phyloP scores from a whole-genome alignment of 2,888 invertebrate genomes.

The Latrodectus elegans region DNA sequence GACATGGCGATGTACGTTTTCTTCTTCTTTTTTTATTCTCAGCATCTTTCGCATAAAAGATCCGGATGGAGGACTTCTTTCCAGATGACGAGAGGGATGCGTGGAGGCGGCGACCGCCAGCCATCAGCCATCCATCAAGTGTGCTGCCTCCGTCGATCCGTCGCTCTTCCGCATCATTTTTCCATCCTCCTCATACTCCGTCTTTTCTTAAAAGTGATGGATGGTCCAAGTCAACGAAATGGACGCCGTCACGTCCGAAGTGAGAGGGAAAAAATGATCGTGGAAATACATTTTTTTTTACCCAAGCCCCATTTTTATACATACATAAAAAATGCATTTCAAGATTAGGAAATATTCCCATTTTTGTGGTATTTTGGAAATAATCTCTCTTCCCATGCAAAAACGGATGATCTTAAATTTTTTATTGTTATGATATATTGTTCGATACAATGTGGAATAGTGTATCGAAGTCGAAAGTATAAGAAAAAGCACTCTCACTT shows the following conservation, averaged over 20 bases:
- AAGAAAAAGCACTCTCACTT: too few species aligned
- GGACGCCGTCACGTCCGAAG: conserved; percentile 59
- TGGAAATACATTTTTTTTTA: conserved; percentile 2
- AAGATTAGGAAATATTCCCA: conserved; percentile 57
- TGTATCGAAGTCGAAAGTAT: too few species aligned
- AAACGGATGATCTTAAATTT: not conserved
- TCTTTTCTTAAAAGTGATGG: conserved; percentile 49
- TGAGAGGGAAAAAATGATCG: conserved; percentile 24
- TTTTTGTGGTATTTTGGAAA: conserved; percentile 48
- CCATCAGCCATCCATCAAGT: conserved; percentile 58
- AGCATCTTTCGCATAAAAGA: conserved; percentile 1
- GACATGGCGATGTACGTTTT: not conserved
- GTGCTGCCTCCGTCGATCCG: conserved; percentile 45
- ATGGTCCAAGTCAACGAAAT: conserved; percentile 54
- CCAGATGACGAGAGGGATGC: conserved; percentile 39
- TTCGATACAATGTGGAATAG: too few species aligned
- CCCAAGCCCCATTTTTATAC: conserved; percentile 14
- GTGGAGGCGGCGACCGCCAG: conserved; percentile 52
- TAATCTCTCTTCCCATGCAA: conserved; percentile 36
- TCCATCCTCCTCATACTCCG: conserved; percentile 34
- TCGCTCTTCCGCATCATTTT: conserved; percentile 53
- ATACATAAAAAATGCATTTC: conserved; percentile 15
- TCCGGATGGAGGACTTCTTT: conserved; percentile 9
- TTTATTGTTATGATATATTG: too few species aligned
- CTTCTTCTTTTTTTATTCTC: not conserved